These are phyloP conservation scores for Drosophila nr. perissopoda DNA, from an alignment of 2,888 invertebrate genomes.

Conservation along the genomic window DNA sequence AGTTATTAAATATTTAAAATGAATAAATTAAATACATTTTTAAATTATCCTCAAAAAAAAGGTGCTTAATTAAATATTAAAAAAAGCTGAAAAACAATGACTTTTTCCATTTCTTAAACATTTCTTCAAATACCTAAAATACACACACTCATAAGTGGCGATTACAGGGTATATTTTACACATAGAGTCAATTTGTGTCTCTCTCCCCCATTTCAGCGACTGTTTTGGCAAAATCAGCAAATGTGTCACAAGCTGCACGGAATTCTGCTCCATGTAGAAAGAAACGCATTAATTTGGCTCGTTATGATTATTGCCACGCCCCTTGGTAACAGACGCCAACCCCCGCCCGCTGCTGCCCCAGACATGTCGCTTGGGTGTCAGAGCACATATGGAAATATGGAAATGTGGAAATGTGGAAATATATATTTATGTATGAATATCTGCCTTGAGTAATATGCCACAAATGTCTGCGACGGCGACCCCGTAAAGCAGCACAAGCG, in stretches of 20 bases:
- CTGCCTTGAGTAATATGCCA: constrained; percentile 77
- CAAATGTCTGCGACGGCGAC: constrained; percentile 65
- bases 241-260: constrained; percentile 78
- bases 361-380: constrained; percentile 33
- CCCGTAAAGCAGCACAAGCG: constrained; percentile 17
- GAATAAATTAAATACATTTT: not conserved
- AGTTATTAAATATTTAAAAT: not conserved
- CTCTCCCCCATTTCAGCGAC: constrained; percentile 13
- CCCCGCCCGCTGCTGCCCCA: not conserved
- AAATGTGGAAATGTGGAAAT: constrained; percentile 13
- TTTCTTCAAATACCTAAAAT: not conserved
- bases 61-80: not conserved
- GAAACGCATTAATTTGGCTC: constrained; percentile 83
- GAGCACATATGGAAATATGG: constrained; percentile 62
- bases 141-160: too few species aligned
- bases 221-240: constrained; percentile 68
- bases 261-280: constrained; percentile 82
- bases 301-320: constrained; percentile 81
- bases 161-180: constrained; percentile 38
- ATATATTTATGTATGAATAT: constrained; percentile 9
- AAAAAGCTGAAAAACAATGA: not conserved
- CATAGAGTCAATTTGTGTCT: not conserved
- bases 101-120: not conserved
- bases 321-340: not conserved
- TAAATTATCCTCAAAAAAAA: too few species aligned